Evolutionary conservation across 37 sponge, comb jelly and placozoan species (phyloP).

Genomic region (Crambe crambe): DNA sequence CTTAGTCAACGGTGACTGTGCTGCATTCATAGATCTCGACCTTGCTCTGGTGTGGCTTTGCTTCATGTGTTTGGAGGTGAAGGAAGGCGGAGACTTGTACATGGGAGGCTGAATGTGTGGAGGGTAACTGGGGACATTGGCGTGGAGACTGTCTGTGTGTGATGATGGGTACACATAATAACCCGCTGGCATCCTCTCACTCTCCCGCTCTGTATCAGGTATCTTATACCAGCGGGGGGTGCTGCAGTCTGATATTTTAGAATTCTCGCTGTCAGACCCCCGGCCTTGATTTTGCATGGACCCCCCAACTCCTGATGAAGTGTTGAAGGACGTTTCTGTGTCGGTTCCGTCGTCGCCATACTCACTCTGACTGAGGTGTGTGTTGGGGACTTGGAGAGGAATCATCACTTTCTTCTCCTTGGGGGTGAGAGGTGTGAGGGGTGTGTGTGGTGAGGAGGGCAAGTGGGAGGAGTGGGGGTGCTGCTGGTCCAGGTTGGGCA

Average conservation of each 20-base stretch:
- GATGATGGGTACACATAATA: conserved; percentile 5
- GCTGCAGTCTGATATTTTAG: conserved; percentile 7
- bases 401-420: conserved; percentile 48
- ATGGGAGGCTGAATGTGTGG: not conserved
- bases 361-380: conserved; percentile 44
- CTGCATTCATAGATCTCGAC: not conserved
- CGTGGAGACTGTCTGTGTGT: not conserved
- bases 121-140: not conserved
- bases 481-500: not conserved
- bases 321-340: conserved; percentile 22
- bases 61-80: not conserved
- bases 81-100: conserved; percentile 16
- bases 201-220: conserved; percentile 42
- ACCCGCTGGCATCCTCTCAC: not conserved
- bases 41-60: not conserved
- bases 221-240: conserved; percentile 55
- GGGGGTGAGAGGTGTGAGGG: conserved; percentile 37
- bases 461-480: not conserved
- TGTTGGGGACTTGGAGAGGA: conserved; percentile 37
- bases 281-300: not conserved
- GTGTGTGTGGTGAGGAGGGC: not conserved
- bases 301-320: conserved; percentile 1
- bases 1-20: not conserved
- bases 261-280: not conserved
- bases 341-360: conserved; percentile 20